Percentiles rank a stretch among this genome's conserved stretches.
phyloP scores from a whole-genome alignment of 2,888 invertebrate species.

The Polietes domitor region DNA sequence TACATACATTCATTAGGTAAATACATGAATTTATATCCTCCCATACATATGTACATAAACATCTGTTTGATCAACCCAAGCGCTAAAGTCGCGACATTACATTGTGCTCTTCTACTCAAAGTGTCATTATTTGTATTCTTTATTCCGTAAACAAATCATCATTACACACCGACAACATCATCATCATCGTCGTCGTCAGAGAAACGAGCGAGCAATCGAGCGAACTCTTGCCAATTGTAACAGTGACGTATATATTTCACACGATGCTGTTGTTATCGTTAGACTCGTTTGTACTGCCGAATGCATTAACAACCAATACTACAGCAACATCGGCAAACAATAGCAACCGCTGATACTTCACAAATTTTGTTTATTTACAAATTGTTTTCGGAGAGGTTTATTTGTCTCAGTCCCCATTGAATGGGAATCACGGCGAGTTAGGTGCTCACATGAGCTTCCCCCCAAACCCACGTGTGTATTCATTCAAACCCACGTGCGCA shows the following conservation, averaged over 20 bases:
- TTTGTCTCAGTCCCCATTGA: conserved; percentile 14
- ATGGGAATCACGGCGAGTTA: background rate
- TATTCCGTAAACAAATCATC: conserved; percentile 5
- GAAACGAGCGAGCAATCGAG: no score
- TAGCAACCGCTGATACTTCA: background rate
- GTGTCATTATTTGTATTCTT: background rate
- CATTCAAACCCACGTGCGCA: background rate
- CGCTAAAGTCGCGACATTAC: background rate
- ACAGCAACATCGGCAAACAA: background rate
- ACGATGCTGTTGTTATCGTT: background rate
- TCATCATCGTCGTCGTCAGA: background rate
- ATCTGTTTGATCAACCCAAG: background rate
- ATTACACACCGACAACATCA: background rate
- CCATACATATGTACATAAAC: background rate
- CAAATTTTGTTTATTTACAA: conserved; percentile 29
- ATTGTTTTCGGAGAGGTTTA: conserved; percentile 4
- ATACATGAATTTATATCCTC: no score
- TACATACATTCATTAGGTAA: no score
- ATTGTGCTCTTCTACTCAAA: background rate
- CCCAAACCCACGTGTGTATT: background rate
- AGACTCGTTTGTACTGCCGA: no score
- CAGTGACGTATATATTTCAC: background rate
- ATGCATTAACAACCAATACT: background rate
- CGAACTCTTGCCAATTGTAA: background rate
- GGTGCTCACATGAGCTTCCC: no score